Evolutionary conservation across 37 sponge, comb jelly and placozoan species (phyloP), one percentile per base, ranked within the genome.

Genomic region (Eunapius fragilis): DNA sequence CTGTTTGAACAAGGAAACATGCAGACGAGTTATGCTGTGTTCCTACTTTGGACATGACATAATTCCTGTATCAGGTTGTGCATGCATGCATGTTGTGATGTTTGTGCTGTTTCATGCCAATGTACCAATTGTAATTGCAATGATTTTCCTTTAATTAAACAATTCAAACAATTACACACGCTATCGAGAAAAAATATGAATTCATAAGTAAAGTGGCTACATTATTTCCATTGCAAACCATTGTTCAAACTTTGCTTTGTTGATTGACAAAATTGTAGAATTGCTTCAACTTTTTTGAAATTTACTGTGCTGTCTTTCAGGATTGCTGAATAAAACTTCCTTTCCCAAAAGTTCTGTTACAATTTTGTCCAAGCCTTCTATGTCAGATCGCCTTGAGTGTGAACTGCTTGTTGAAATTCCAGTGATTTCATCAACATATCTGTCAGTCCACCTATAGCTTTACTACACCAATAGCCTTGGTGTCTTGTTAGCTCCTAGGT

Each of bases 401-500:
- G 41, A 3, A 41, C 41, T 6, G 41, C 41, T 41, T 41, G 41
- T 41, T 41, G 41, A 41, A 41, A 41, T 41, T 3, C 41, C 41
- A 41, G 41, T 41, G 41, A 41, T 41, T 25, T 24, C 35, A 68
- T 82, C 83, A 72, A 72, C 71, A 24, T 45, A 25, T 24, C 41
- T 32, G 49, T 4, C 6, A 70, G 12, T 31, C 32, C 10, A 11
- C 67, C 67, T 10, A 79, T 19, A 24, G 28, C 37, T 25, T 82
- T 79, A 31, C 75, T 75, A 12, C n/a, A 30, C 35, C 87, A 41
- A 86, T 86, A 34, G 72, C 74, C 12, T 79, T 27, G 25, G 49
- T 14, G 87, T 86, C 38, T 78, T 86, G 74, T 86, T 86, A 35
- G 87, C 79, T 47, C 80, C 80, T 22, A 86, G 79, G 37, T 47